phyloP scores from a whole-genome alignment of 2,888 invertebrate species.

The Eupsilia transversa region DNA sequence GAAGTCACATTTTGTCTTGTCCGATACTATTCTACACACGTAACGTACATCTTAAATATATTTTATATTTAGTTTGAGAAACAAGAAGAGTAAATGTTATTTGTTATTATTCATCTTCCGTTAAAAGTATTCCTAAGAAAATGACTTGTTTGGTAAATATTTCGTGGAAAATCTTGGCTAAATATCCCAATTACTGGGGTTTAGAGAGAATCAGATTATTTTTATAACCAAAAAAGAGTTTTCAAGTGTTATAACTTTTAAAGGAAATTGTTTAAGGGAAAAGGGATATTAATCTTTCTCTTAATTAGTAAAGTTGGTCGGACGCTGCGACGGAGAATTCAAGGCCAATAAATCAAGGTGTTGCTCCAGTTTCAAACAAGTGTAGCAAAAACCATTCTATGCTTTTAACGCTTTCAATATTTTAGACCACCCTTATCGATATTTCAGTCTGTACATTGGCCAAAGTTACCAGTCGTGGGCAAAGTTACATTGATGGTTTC shows the following conservation, averaged over 20 bases:
- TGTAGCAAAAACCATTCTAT: constrained; percentile 76
- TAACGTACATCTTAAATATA: background rate
- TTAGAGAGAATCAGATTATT: constrained; percentile 71
- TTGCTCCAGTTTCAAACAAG: constrained; percentile 79
- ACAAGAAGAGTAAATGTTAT: background rate
- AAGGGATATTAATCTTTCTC: constrained; percentile 89
- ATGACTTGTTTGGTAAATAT: constrained; percentile 40
- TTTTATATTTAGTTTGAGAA: background rate
- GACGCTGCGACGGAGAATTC: constrained; percentile 82
- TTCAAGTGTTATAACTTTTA: constrained; percentile 80
- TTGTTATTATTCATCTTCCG: constrained; percentile 14
- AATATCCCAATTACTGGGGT: constrained; percentile 37
- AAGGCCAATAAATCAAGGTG: constrained; percentile 89
- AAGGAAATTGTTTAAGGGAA: constrained; percentile 87
- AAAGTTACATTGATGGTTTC: constrained; percentile 52
- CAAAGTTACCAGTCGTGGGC: constrained; percentile 21
- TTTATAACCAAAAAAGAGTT: constrained; percentile 74
- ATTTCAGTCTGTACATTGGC: constrained; percentile 70
- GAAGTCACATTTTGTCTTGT: background rate
- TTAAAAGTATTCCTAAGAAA: background rate
- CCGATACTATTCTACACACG: too few relatives aligned
- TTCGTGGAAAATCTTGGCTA: constrained; percentile 42
- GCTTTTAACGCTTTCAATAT: constrained; percentile 79
- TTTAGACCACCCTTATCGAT: constrained; percentile 77
- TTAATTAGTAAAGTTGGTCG: constrained; percentile 89